Base-by-base conservation (phyloP, 1,140 invertebrate species). In the Ganaspis sp. region DNA sequence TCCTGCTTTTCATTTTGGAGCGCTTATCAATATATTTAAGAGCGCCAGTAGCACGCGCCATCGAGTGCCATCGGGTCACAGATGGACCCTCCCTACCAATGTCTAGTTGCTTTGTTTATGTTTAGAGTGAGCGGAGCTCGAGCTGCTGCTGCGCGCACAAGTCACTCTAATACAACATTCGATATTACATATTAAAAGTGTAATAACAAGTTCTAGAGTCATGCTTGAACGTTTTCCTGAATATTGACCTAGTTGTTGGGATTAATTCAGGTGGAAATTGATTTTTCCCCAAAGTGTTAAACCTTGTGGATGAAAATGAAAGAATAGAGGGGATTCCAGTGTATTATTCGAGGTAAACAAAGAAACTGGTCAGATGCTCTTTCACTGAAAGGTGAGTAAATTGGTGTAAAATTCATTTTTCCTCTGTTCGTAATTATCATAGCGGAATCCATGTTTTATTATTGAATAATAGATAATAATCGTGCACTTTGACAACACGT, bases 61-160 rank as follows among this genome's bases (percentile, higher is more conserved):
- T 58, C 21, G 21, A 26, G 54, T 58, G 54, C 54, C 54, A 58
- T 64, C 23, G 58, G 58, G 58, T 29, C 58, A 29, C 58, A 64
- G 58, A 64, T 64, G 58, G 58, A 64, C 58, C 58, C 58, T 64
- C 58, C 58, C 58, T 64, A 64, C 58, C 58, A 64, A 29, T 26
- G 26, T 64, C 58, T 29, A 64, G 26, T 64, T 29, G 58, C 58
- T 64, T 64, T 64, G 58, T 64, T 64, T 64, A 64, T 29, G 58
- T 64, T 64, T 34, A 34, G 21, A 34, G 58, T 64, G 54, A 12
- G 9, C 54, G 15, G 54, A 21, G 21, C 54, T 45, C 40, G 40
- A 58, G 1, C 53, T 12, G 12, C 21, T 26, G 12, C 54, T 26
- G 54, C 58, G 26, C 26, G 58, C 58, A 29, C 23, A 49, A 49